Percentiles rank a stretch among this genome's conserved stretches.
Evolutionary conservation across 2,113 vertebrate species (phyloP).

Genomic region (Ictidomys tridecemlineatus): DNA sequence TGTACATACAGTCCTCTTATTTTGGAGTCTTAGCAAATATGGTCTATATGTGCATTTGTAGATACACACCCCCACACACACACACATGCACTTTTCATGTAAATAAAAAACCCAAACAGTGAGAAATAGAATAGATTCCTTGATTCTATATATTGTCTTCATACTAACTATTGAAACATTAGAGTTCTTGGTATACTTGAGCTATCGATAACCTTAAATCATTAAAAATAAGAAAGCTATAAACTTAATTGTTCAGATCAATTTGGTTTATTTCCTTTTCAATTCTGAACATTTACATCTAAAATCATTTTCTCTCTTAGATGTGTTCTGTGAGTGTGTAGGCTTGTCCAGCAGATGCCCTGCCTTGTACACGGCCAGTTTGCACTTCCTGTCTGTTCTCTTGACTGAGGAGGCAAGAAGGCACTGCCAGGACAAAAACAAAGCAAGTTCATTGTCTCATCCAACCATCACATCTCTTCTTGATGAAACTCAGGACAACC

Average conservation of each 20-base stretch:
- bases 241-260: slow-evolving; percentile 13
- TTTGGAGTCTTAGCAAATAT: background rate
- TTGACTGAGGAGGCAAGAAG: slow-evolving; percentile 92
- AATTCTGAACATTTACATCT: background rate
- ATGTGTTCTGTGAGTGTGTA: slow-evolving; percentile 90
- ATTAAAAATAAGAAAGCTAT: background rate
- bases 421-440: slow-evolving; percentile 76
- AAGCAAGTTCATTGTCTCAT: background rate
- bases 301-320: slow-evolving; percentile 85
- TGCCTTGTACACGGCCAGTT: slow-evolving; percentile 86
- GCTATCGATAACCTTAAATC: background rate
- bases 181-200: background rate
- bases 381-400: slow-evolving; percentile 93
- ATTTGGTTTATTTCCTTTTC: slow-evolving; percentile 26
- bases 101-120: background rate
- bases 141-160: background rate
- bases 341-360: slow-evolving; percentile 81
- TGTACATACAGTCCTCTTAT: background rate
- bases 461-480: slow-evolving; percentile 87
- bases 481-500: slow-evolving; percentile 81
- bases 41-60: background rate
- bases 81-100: background rate
- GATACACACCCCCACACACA: background rate
- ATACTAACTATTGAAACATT: background rate
- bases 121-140: background rate